Percentiles rank a stretch among this genome's conserved stretches.
phyloP scores from a whole-genome alignment of 1,140 invertebrate species.

The Drosophila lowei region DNA sequence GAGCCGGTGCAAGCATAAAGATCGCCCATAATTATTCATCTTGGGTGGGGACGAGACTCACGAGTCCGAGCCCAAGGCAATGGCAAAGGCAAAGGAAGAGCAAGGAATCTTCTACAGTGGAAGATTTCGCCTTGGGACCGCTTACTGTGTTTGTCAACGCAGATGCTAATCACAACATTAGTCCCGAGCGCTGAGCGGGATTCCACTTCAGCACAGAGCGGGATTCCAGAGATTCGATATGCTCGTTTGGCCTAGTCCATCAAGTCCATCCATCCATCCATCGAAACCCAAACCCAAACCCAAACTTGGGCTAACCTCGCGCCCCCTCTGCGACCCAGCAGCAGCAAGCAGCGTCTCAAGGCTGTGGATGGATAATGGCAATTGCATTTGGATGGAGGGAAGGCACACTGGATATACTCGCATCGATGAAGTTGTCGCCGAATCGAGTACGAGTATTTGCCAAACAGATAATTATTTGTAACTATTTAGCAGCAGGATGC shows the following conservation, averaged over 20 bases:
- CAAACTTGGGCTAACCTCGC: conserved; percentile 69
- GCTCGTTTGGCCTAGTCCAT: conserved; percentile 21
- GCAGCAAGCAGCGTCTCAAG: conserved; percentile 39
- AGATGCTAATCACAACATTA: conserved; percentile 83
- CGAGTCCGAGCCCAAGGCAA: conserved; percentile 14
- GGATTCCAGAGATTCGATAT: conserved; percentile 36
- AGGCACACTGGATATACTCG: not conserved
- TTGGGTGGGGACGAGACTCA: conserved; percentile 66
- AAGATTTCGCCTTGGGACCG: conserved; percentile 62
- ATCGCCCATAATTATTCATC: conserved; percentile 83
- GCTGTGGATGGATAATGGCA: conserved; percentile 53
- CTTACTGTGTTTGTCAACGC: conserved; percentile 82
- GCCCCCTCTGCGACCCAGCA: conserved; percentile 16
- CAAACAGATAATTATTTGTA: conserved; percentile 76
- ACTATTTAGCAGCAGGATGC: conserved; percentile 68
- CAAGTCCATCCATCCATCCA: too few species aligned
- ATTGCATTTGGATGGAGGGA: conserved; percentile 45
- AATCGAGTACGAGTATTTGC: conserved; percentile 46
- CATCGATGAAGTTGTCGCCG: conserved; percentile 38
- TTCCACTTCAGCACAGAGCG: conserved; percentile 64
- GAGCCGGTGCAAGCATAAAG: conserved; percentile 77
- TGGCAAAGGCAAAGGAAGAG: too few species aligned
- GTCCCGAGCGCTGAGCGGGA: conserved; percentile 40
- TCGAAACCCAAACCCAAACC: conserved; percentile 27
- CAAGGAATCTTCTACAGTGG: not conserved